phyloP scores from a whole-genome alignment of 2,113 vertebrate species.

The Bubo blakistoni region DNA sequence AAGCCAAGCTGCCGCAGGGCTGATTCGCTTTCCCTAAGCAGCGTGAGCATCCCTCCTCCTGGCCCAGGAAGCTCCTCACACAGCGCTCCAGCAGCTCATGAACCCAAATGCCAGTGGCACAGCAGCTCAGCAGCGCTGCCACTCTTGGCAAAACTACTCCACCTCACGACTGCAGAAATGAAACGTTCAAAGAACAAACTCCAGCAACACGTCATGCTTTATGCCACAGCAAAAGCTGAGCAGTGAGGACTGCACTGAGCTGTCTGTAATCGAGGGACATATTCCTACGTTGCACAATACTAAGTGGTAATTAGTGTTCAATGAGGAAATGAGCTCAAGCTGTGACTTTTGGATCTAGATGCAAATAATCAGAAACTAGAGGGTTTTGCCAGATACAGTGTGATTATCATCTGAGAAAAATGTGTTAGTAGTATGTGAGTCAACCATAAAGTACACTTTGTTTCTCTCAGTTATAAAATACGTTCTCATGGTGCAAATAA shows the following conservation, averaged over 20 bases:
- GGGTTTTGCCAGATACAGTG: not conserved
- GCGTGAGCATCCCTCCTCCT: rapidly evolving
- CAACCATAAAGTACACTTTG: slow-evolving; percentile 15
- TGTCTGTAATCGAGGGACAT: not conserved
- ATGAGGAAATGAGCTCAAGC: slow-evolving; percentile 17
- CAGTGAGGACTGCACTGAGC: not conserved
- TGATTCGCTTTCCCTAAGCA: not conserved
- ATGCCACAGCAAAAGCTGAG: not conserved
- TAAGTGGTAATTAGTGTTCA: not conserved
- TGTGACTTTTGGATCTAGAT: not conserved
- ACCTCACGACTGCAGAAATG: not conserved
- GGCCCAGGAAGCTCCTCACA: not conserved
- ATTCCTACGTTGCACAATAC: not conserved
- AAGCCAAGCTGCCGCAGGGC: not conserved
- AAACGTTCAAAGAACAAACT: not conserved
- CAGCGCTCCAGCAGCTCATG: not conserved
- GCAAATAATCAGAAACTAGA: not conserved
- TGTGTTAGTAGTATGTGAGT: not conserved
- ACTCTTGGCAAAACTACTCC: not conserved
- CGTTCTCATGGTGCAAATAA: not conserved
- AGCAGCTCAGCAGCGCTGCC: not conserved
- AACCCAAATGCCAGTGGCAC: not conserved
- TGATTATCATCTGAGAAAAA: slow-evolving; percentile 20
- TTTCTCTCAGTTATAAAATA: not conserved
- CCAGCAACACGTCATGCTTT: not conserved